Conservation (phyloP, 2,888 invertebrate species). For the Brachynemurus nebulosus region DNA sequence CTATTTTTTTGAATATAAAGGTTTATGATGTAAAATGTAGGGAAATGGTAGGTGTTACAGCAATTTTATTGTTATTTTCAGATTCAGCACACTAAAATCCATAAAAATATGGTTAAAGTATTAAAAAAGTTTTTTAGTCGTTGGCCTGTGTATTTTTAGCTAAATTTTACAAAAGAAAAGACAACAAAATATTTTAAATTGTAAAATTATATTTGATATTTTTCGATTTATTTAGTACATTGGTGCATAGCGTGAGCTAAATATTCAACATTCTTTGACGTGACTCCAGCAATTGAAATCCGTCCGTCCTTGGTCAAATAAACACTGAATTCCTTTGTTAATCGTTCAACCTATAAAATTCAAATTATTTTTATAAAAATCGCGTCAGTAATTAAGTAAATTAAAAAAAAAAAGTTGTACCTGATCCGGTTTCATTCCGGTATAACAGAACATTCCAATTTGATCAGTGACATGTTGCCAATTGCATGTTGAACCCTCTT, state of each 20-base stretch:
- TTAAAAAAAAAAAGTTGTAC: too few species aligned
- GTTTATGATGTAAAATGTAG: too few species aligned
- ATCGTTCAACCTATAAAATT: constrained; percentile 55
- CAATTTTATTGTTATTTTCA: too few species aligned
- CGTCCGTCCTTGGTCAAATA: constrained; percentile 96
- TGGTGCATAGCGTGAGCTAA: constrained; percentile 87
- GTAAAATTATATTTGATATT: too few species aligned
- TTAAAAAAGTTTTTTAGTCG: too few species aligned
- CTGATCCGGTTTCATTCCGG: constrained; percentile 81
- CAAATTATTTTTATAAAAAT: neutral
- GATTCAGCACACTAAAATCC: too few species aligned
- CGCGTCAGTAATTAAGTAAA: constrained; percentile 1
- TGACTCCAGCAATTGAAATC: constrained; percentile 94
- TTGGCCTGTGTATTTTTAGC: too few species aligned
- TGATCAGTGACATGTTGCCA: constrained; percentile 97
- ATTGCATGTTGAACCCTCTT: constrained; percentile 64
- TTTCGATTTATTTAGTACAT: constrained; percentile 70
- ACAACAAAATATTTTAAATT: too few species aligned
- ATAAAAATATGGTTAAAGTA: too few species aligned
- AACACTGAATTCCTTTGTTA: constrained; percentile 83
- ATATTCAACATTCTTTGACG: constrained; percentile 88
- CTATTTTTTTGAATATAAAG: too few species aligned
- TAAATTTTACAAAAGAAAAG: too few species aligned
- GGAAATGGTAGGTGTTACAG: too few species aligned
- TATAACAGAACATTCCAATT: constrained; percentile 99